Conservation (phyloP, 2,797 vertebrate genomes). For the Oreochromis grahami region DNA sequence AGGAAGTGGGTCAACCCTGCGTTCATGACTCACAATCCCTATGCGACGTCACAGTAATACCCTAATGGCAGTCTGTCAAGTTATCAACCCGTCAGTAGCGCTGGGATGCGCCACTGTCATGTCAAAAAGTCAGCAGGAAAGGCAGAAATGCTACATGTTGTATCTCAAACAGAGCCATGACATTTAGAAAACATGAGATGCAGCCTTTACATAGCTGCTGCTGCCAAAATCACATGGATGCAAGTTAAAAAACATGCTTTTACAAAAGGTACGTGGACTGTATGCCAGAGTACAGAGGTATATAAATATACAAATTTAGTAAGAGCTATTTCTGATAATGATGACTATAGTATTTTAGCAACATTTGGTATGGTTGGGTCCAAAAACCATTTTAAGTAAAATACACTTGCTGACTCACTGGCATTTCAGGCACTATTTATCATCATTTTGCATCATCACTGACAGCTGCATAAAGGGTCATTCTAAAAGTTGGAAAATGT, state of each 20-base stretch:
- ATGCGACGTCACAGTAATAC: constrained; percentile 57
- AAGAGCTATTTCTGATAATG: not conserved
- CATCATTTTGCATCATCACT: not conserved
- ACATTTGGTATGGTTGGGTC: not conserved
- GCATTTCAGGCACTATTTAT: not conserved
- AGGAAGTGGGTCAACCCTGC: constrained; percentile 51
- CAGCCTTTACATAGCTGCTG: not conserved
- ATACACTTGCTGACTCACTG: not conserved
- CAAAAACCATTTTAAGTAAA: not conserved
- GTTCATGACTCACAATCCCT: constrained; percentile 42
- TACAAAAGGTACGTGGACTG: not conserved
- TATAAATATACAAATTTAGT: not conserved
- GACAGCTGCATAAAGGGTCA: not conserved
- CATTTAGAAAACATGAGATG: constrained; percentile 31
- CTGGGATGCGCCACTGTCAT: constrained; percentile 44
- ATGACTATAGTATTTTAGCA: not conserved
- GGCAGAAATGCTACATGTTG: not conserved
- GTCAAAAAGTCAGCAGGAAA: constrained; percentile 24
- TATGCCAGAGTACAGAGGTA: not conserved
- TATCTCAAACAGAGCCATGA: constrained; percentile 16
- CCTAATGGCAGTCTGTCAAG: constrained; percentile 61
- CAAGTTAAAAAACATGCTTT: not conserved
- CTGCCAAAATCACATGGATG: not conserved
- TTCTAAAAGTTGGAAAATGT: not conserved
- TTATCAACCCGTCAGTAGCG: constrained; percentile 15